phyloP scores from a whole-genome alignment of 2,797 vertebrate genomes.

The Zalophus californianus region DNA sequence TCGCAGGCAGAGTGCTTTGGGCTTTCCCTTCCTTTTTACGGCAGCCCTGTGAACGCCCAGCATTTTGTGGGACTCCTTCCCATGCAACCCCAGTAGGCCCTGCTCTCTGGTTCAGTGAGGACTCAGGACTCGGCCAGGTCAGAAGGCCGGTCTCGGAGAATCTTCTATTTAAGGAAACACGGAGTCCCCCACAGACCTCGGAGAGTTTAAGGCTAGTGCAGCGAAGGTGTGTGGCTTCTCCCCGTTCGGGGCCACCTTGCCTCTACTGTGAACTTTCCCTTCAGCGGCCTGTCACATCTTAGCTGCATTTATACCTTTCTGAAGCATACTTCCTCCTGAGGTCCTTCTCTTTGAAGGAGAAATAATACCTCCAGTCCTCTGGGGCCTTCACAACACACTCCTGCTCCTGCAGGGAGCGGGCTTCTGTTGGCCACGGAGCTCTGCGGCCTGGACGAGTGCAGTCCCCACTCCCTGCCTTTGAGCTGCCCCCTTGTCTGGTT shows the following conservation, averaged over 20 bases:
- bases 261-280: background rate
- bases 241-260: background rate
- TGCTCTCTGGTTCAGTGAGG: background rate
- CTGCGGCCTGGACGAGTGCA: background rate
- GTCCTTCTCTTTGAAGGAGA: background rate
- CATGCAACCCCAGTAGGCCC: background rate
- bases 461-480: background rate
- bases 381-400: background rate
- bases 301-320: background rate
- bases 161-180: background rate
- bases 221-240: background rate
- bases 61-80: background rate
- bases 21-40: background rate
- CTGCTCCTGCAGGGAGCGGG: background rate
- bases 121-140: background rate
- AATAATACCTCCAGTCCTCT: background rate
- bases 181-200: background rate
- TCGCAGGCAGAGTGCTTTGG: background rate
- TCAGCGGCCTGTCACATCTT: background rate
- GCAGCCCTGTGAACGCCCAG: background rate
- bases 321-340: background rate
- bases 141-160: background rate
- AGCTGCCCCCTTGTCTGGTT: background rate
- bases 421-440: background rate
- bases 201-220: background rate